A percentile compares a stretch with the other conserved stretches of the same genome.
Evolutionary conservation across 1,140 invertebrate genomes (phyloP).

Genomic region (Philopotamus ludificatus): DNA sequence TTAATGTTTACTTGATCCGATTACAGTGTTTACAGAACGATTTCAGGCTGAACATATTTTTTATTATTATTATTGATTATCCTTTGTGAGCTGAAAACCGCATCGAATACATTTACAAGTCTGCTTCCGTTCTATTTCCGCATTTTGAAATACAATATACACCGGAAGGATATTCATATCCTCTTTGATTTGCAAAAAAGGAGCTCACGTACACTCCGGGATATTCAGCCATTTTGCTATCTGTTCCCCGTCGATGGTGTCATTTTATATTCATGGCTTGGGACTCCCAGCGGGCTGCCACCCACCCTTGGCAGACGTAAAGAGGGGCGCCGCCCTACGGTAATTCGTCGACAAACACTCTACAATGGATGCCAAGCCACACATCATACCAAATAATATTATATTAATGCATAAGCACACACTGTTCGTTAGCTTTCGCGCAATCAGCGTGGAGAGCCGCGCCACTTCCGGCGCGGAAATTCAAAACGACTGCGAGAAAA

Average conservation of each 20-base stretch:
- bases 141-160: neutral
- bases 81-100: too few relatives aligned
- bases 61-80: too few relatives aligned
- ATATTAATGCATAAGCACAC: too few relatives aligned
- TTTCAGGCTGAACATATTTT: too few relatives aligned
- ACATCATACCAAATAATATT: too few relatives aligned
- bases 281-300: conserved; percentile 18
- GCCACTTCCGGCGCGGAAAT: too few relatives aligned
- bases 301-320: conserved; percentile 20
- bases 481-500: too few relatives aligned
- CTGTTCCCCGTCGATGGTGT: conserved; percentile 17
- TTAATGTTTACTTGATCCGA: neutral
- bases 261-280: conserved; percentile 31
- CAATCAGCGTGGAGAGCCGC: too few relatives aligned
- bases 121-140: neutral
- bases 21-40: neutral
- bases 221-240: conserved; percentile 27
- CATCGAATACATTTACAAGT: neutral
- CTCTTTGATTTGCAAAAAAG: conserved; percentile 29
- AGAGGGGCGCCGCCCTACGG: conserved; percentile 23
- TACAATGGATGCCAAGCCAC: conserved; percentile 9
- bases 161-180: conserved; percentile 9
- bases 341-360: conserved; percentile 29
- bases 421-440: too few relatives aligned
- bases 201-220: conserved; percentile 1